Evolutionary conservation across 1,140 invertebrate species (phyloP), one percentile per base, ranked within the genome.

Genomic region (Trissolcus basalis): DNA sequence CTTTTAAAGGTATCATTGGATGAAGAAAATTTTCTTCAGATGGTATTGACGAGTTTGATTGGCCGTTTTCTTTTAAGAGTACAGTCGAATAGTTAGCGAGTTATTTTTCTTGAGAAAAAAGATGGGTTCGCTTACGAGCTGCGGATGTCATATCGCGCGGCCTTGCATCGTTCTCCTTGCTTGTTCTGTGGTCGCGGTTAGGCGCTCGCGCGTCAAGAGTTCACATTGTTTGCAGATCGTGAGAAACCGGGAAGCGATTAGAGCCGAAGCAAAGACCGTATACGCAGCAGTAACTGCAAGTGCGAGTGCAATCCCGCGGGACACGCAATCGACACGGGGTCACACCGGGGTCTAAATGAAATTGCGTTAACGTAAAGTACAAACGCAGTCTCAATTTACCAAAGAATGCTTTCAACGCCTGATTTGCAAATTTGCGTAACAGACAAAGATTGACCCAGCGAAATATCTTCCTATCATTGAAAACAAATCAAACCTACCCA

Each of bases 151-250:
- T 74, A 61, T 61, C 45, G 27, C 44, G 55, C 44, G 11, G 32
- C 33, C 9, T 50, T 35, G 45, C 16, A 49, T 68, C 64, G 14
- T 68, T 49, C 11, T 58, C 10, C 15, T 45, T 19, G 41, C 13
- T 58, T 47, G 47, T 59, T 14, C 43, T 14, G 45, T 50, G 50
- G n/a, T 16, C 50, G 51, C 48, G 64, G 56, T 54, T 68, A 68
- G 58, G 54, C 64, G 58, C 71, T 70, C 63, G 74, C 63, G 74
- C 71, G 71, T 49, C 74, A 64, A 71, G 69, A 75, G 71, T 80
- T 78, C 75, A 75, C 71, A 80, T 80, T 80, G 78, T 80, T 80
- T 77, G 71, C 71, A 78, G 75, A 77, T 78, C 78, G 78, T 80
- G 78, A 77, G 78, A 80, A 80, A 77, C 73, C 64, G 69, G 73